phyloP scores from a whole-genome alignment of 2,888 invertebrate genomes.

The Cordilura impudica region DNA sequence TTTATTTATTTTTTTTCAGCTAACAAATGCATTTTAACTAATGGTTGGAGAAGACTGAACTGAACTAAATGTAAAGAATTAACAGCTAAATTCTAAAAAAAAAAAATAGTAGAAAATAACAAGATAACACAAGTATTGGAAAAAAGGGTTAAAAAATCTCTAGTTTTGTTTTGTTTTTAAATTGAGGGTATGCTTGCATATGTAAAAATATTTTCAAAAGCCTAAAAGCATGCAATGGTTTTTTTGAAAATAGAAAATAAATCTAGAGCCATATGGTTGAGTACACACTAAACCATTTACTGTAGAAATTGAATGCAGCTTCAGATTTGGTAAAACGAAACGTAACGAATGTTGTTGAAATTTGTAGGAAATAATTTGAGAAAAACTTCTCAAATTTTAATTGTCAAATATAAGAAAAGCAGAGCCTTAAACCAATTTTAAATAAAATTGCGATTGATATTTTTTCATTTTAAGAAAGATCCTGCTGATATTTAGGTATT shows the following conservation, averaged over 20 bases:
- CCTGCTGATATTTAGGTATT: too few species aligned
- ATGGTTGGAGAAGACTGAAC: slow-evolving; percentile 6
- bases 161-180: neutral
- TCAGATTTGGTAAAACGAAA: too few species aligned
- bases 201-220: neutral
- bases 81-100: slow-evolving; percentile 1
- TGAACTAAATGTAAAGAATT: slow-evolving; percentile 35
- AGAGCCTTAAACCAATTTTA: too few species aligned
- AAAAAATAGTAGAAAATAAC: neutral
- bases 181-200: slow-evolving; percentile 2
- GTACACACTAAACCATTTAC: neutral
- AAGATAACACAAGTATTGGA: slow-evolving; percentile 41
- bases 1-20: neutral
- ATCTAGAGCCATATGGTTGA: neutral
- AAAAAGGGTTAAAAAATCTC: slow-evolving; percentile 43
- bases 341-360: too few species aligned
- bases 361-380: too few species aligned
- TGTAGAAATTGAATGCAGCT: too few species aligned
- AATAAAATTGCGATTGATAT: too few species aligned
- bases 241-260: slow-evolving; percentile 19
- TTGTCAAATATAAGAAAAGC: neutral
- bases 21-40: slow-evolving; percentile 9
- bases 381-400: too few species aligned
- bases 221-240: slow-evolving; percentile 52
- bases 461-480: too few species aligned